A percentile compares a stretch with the other conserved stretches of the same genome.
Conservation (phyloP, 2,888 invertebrate species). For the Junonia oenone region DNA sequence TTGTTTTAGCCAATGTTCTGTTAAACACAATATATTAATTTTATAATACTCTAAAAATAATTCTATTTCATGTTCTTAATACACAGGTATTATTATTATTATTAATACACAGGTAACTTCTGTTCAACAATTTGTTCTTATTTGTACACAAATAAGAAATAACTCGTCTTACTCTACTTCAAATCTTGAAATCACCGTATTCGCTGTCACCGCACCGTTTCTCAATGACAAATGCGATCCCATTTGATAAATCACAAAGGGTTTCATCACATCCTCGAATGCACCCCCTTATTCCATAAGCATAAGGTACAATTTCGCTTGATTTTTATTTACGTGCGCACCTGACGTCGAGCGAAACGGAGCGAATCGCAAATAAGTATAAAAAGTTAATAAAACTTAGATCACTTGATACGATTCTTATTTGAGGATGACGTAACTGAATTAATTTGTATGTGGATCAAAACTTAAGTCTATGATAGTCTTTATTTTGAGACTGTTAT, state of each 20-base stretch:
- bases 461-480: not conserved
- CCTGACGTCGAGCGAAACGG: conserved; percentile 26
- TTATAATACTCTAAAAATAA: too few species aligned
- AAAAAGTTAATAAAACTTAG: conserved; percentile 20
- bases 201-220: conserved; percentile 14
- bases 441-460: not conserved
- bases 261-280: not conserved
- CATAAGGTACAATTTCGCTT: conserved; percentile 9
- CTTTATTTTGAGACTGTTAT: not conserved
- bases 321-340: not conserved
- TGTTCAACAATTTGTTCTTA: too few species aligned
- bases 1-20: too few species aligned
- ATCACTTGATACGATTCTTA: conserved; percentile 14
- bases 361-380: conserved; percentile 19
- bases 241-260: conserved; percentile 9
- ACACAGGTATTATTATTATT: too few species aligned
- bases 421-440: conserved; percentile 12
- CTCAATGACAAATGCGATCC: conserved; percentile 8
- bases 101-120: too few species aligned
- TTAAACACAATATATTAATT: too few species aligned
- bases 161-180: too few species aligned
- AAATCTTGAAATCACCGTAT: conserved; percentile 3
- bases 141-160: too few species aligned
- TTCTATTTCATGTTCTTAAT: too few species aligned
- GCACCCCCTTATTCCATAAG: not conserved